Evolutionary conservation across 2,113 vertebrate genomes (phyloP), one percentile per base, ranked within the genome.

Genomic region (Labeo rohita): DNA sequence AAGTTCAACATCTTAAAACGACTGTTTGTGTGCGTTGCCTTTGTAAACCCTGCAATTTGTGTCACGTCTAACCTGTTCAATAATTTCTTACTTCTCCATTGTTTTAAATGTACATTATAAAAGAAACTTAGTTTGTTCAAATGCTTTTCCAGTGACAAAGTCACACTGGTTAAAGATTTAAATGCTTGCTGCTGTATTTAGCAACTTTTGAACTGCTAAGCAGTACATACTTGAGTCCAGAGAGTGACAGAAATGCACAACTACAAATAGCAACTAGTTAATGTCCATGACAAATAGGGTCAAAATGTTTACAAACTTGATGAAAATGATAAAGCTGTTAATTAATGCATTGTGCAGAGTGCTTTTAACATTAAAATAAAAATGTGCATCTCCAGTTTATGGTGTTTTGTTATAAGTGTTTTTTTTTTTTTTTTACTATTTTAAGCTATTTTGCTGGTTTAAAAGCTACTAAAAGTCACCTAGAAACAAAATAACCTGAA

Each of bases 321-420:
- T 86, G 82, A 50, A 86, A 77, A 84, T 76, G 34, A 77, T 59
- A 28, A 86, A 47, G 13, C 54, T 86, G 81, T 84, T 70, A 76
- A 76, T 73, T 72, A 47, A 47, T 21, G 75, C 52, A 59, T 47
- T 83, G 79, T 87, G 65, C 52, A 50, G 74, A 80, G 83, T 84
- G 89, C 70, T 77, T 86, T 87, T 74, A 81, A 85, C 83, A 83
- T 85, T 82, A n/a, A 88, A 90, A 88, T 85, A 86, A 87, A 84
- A 56, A 75, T 50, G 56, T 80, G 79, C 28, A 79, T 76, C 85
- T 83, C 21, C 52, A 84, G 28, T 21, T 73, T 75, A 61, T 36
- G 23, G 28, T n/a, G 81, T 45, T 87, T 72, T 73, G 52, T 39
- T 59, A 61, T 45, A 39, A 39, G 39, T 3, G 39, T 39, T 39